These are phyloP conservation scores for Eupeodes luniger DNA, from an alignment of 2,888 invertebrate species.

Conservation along the genomic window DNA sequence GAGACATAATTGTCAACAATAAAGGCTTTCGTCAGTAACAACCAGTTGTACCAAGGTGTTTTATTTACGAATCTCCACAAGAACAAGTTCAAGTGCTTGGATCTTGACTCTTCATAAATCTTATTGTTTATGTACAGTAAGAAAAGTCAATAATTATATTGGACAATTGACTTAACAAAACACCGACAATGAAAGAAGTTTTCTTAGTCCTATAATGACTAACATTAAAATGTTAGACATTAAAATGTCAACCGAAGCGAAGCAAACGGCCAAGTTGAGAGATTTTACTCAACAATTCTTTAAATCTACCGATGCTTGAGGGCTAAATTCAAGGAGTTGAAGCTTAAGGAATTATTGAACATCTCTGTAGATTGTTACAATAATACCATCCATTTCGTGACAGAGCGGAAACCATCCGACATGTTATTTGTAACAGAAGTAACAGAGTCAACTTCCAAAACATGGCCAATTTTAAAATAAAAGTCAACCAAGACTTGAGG, in stretches of 20 bases:
- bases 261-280: slow-evolving; percentile 71
- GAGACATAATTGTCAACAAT: too few relatives aligned
- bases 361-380: slow-evolving; percentile 73
- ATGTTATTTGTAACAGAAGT: slow-evolving; percentile 67
- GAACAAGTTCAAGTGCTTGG: too few relatives aligned
- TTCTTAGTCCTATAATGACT: slow-evolving; percentile 21
- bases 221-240: slow-evolving; percentile 49
- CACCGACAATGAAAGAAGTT: slow-evolving; percentile 44
- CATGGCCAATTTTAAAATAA: slow-evolving; percentile 1
- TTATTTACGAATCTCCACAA: too few relatives aligned
- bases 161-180: too few relatives aligned
- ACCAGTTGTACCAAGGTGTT: too few relatives aligned
- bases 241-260: slow-evolving; percentile 67
- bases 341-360: slow-evolving; percentile 40
- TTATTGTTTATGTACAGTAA: too few relatives aligned
- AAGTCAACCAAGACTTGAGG: slow-evolving; percentile 11
- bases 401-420: slow-evolving; percentile 59
- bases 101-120: too few relatives aligned
- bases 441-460: slow-evolving; percentile 23
- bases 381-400: slow-evolving; percentile 71
- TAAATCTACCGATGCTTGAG: slow-evolving; percentile 65
- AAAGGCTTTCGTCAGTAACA: too few relatives aligned
- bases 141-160: too few relatives aligned
- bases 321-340: slow-evolving; percentile 38
- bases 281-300: slow-evolving; percentile 67